phyloP scores from a whole-genome alignment of 1,140 invertebrate species.

The Bombus sibiricus region DNA sequence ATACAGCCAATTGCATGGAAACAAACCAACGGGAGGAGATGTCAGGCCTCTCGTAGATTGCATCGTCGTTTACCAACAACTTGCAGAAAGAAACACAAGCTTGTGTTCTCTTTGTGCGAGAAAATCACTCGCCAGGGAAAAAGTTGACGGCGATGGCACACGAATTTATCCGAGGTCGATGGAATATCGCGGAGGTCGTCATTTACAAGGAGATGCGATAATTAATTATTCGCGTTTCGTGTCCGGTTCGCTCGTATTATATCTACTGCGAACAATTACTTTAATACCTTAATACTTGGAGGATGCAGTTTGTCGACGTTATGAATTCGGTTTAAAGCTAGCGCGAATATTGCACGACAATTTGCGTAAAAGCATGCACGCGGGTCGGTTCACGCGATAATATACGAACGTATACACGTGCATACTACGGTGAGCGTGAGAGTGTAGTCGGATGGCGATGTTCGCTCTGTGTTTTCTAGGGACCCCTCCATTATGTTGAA shows the following conservation, averaged over 20 bases:
- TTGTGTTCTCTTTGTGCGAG: neutral
- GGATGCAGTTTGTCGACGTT: slow-evolving; percentile 55
- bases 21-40: neutral
- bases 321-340: slow-evolving; percentile 64
- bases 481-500: slow-evolving; percentile 47
- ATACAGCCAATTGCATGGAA: neutral
- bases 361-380: slow-evolving; percentile 62
- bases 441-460: too few species aligned
- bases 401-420: neutral
- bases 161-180: neutral
- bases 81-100: neutral
- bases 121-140: slow-evolving; percentile 21
- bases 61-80: neutral
- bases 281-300: slow-evolving; percentile 51
- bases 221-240: slow-evolving; percentile 44
- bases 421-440: neutral
- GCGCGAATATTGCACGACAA: slow-evolving; percentile 49
- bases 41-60: neutral
- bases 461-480: slow-evolving; percentile 57
- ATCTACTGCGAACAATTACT: slow-evolving; percentile 54
- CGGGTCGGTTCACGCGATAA: too few species aligned
- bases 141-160: slow-evolving; percentile 8
- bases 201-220: slow-evolving; percentile 22
- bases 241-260: slow-evolving; percentile 44
- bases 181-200: slow-evolving; percentile 20